A percentile compares a stretch with the other conserved stretches of the same genome.
Conservation (phyloP, 2,888 invertebrate genomes). For the Pyrocoelia pectoralis region DNA sequence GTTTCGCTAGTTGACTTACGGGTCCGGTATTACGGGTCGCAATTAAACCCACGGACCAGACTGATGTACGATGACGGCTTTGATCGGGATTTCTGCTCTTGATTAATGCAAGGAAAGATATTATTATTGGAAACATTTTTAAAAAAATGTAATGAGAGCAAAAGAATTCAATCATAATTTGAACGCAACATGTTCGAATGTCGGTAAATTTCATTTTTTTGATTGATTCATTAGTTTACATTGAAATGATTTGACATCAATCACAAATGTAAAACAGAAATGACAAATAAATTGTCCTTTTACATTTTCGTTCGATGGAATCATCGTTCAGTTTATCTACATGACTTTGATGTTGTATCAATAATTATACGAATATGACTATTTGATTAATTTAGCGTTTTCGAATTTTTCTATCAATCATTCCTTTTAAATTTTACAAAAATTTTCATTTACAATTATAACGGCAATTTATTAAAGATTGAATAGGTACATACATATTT, state of each 20-base stretch:
- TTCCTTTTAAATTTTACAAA: neutral
- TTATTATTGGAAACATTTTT: conserved; percentile 22
- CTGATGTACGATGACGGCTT: conserved; percentile 57
- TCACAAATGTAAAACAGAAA: conserved; percentile 18
- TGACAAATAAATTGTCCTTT: conserved; percentile 21
- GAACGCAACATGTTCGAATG: conserved; percentile 10
- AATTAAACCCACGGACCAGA: conserved; percentile 60
- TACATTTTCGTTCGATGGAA: conserved; percentile 14
- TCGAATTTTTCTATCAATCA: conserved; percentile 15
- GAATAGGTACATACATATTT: too few species aligned
- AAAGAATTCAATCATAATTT: conserved; percentile 6
- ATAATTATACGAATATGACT: conserved; percentile 19
- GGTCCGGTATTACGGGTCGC: conserved; percentile 56
- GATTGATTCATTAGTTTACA: conserved; percentile 16
- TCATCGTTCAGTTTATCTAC: conserved; percentile 14
- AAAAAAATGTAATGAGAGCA: neutral
- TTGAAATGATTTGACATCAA: conserved; percentile 18
- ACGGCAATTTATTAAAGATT: neutral
- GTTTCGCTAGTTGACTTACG: conserved; percentile 58
- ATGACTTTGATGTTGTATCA: conserved; percentile 21
- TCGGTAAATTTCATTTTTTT: conserved; percentile 15
- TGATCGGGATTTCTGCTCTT: conserved; percentile 52
- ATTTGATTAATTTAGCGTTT: conserved; percentile 19
- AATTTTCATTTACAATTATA: neutral
- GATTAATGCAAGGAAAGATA: conserved; percentile 48